phyloP scores from a whole-genome alignment of 2,888 invertebrate species.

The Trachelus stipa region DNA sequence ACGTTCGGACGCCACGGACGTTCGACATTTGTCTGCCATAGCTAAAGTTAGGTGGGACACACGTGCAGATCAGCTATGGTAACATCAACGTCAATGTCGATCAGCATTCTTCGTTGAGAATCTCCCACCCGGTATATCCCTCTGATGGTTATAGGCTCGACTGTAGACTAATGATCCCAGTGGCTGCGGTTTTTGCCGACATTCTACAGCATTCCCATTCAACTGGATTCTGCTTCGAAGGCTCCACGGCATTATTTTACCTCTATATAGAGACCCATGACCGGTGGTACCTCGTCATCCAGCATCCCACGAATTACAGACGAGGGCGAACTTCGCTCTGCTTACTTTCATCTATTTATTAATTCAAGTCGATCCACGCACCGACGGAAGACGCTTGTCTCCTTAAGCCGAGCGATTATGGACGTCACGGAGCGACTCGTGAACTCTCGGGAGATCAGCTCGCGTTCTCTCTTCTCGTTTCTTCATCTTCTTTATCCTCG shows the following conservation, averaged over 20 bases:
- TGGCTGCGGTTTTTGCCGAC: constrained; percentile 64
- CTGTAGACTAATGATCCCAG: constrained; percentile 65
- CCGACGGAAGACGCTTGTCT: no score
- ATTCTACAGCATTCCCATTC: constrained; percentile 67
- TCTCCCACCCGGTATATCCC: constrained; percentile 8
- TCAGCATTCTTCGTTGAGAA: not conserved
- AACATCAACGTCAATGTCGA: not conserved
- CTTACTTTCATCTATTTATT: no score
- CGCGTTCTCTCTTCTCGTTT: no score
- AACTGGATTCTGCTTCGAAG: constrained; percentile 51
- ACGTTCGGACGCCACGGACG: no score
- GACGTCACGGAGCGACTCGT: no score
- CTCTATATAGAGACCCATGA: constrained; percentile 29
- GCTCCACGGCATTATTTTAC: constrained; percentile 43
- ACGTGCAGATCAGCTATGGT: no score
- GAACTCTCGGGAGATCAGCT: no score
- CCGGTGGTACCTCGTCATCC: constrained; percentile 5
- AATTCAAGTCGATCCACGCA: no score
- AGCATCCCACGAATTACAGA: not conserved
- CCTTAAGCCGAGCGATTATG: no score
- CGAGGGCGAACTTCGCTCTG: not conserved
- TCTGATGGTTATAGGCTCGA: constrained; percentile 54
- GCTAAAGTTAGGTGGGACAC: no score
- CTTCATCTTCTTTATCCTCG: no score
- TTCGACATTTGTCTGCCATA: no score